Evolutionary conservation across 2,797 vertebrate species (phyloP), one percentile per base, ranked within the genome.

Genomic region (Eurystomus glaucurus): DNA sequence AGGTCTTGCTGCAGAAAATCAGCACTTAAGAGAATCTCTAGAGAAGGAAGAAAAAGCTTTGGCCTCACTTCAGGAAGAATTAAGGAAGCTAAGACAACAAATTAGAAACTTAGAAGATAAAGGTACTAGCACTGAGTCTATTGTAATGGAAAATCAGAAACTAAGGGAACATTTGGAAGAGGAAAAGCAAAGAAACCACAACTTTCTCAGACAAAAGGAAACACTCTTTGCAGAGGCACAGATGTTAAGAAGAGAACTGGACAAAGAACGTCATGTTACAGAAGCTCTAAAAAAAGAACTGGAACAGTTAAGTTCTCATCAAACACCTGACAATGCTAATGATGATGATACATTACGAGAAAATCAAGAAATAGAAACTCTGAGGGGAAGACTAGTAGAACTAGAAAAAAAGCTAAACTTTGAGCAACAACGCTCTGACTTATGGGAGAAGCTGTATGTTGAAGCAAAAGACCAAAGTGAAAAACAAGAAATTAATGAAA

Each of bases 391-490:
- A 69, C 97, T 99, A 58, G 78, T 51, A n/a, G 99, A 99, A 92
- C 97, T 99, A 94, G 99, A 99, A 96, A 99, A 98, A 96, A 99
- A 98, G 92, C 98, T 99, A 11, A 99, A 96, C 95, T 99, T 99
- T 8, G 99, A 99, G 96, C 99, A 99, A 90, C 99, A 99, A 72
- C 99, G 99, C 74, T 99, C 99, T 2, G 99, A 99, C 97, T 97
- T 99, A 78, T 99, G 99, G 99, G 99, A 99, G 97, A 98, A 99
- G 92, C 98, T 99, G n/a, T 99, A 99, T 9, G 97, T 99, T 68
- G 99, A 99, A 95, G 98, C 98, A 4, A 99, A 99, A 98, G 99
- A 99, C 33, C 98, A 99, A 39, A 95, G 96, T 74, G 98, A 98
- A 85, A 99, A 99, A 94, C 99, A 98, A 77, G 99, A 99, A 96